Evolutionary conservation across 2,797 vertebrate genomes (phyloP).

Genomic region (Sylvia borin): DNA sequence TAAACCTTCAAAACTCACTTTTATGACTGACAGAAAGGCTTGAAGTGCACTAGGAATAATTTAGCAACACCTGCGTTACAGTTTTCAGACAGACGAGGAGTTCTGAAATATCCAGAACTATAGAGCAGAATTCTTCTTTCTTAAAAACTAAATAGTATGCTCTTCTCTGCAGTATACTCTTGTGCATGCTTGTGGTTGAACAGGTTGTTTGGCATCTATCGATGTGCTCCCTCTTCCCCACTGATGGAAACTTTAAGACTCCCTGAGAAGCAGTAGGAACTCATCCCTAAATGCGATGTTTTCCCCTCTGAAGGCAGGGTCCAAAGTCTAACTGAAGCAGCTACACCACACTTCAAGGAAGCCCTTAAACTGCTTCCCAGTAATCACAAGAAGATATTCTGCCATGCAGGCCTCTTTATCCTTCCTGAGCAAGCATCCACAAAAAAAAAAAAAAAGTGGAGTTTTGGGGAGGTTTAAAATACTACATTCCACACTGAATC

Average conservation of each 20-base stretch:
- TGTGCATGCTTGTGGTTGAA: background rate
- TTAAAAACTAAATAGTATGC: background rate
- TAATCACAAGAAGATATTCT: background rate
- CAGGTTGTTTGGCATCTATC: background rate
- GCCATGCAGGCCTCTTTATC: background rate
- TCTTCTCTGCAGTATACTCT: background rate
- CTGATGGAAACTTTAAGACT: background rate
- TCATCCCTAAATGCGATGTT: background rate
- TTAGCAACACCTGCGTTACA: background rate
- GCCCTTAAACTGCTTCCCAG: background rate
- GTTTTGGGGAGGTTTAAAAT: constrained; percentile 18
- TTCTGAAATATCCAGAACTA: background rate
- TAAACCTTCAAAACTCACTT: background rate
- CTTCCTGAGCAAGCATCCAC: background rate
- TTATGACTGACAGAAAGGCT: background rate
- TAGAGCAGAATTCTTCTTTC: background rate
- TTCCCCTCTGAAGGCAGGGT: background rate
- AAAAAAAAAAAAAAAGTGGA: background rate
- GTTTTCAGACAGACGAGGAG: background rate
- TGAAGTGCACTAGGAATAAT: background rate
- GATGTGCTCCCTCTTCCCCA: background rate
- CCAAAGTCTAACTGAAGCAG: background rate
- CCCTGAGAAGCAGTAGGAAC: background rate
- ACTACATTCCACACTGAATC: background rate
- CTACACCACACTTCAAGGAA: background rate